Evolutionary conservation across 2,113 vertebrate genomes (phyloP), one percentile per base, ranked within the genome.

Genomic region (Sylvietta virens): DNA sequence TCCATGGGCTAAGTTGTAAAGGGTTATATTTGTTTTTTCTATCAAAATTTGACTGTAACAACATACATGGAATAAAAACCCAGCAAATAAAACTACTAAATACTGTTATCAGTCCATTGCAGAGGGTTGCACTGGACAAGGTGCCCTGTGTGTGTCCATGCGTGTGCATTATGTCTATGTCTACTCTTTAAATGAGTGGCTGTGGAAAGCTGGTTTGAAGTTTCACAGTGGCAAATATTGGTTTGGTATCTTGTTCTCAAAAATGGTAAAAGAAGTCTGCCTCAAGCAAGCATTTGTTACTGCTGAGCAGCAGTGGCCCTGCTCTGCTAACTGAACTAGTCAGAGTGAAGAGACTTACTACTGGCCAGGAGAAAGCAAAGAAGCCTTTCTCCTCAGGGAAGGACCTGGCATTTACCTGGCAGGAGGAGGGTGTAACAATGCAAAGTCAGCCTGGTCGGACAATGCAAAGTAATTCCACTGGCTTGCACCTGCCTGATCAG

Each of bases 381-480:
- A 7, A 45, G 37, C 27, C 19, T 82, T 86, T 48, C 15, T 81
- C 24, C 66, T 81, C 33, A 28, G 48, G 31, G n/a, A 13, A 44
- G 28, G 17, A 62, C 0, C 0, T n/a, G 12, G 13, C 28, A 24
- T 35, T 39, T 17, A 18, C 40, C 24, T 39, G 67, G 61, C 44
- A 79, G 4, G 7, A 85, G 30, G 37, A 70, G 31, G 6, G 9
- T 22, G 33, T 1, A 71, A 54, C 30, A 79, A 54, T 22, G 22
- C 20, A 23, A 90, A 65, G 44, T 53, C 57, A 76, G 57, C 13
- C 40, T 56, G 22, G n/a, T n/a, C n/a, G n/a, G n/a, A 54, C 30
- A 79, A 54, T 22, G 22, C 20, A 23, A 90, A 65, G 44, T 21
- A 45, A 65, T 48, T 76, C 45, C 33, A 10, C 21, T 31, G 69